Base-by-base conservation (phyloP, 2,113 vertebrate species). In the Rynchops niger region DNA sequence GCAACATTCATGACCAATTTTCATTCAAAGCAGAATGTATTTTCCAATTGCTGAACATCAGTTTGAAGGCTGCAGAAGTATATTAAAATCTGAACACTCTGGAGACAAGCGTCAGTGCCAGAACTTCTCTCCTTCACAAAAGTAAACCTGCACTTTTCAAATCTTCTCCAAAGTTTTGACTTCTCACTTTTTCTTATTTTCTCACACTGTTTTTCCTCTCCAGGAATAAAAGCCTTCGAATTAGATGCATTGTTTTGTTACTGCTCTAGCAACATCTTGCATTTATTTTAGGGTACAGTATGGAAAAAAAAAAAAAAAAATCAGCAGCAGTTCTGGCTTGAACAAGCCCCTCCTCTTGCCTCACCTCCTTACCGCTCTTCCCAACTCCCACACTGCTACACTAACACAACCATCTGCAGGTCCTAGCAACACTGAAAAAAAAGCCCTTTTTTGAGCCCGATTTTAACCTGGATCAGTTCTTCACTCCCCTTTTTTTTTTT, bases 31-130 rank as follows among this genome's bases (percentile, higher is more conserved):
- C 58, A 86, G 86, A 92, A 89, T 6, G 34, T 47, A 69, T 92
- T 97, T 97, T 95, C 84, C 86, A 86, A 87, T 67, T 97, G 74
- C 76, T 83, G 80, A 92, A 80, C 50, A 73, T 90, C 76, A 91
- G 58, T 86, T 90, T 94, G 89, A 96, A 96, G 79, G 81, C 76
- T 95, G 78, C 53, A 87, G 76, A 95, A 71, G 40, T 80, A 69
- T 67, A 67, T 78, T 80, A 86, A 96, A 94, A 95, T 81, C 88
- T 20, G 43, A 97, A 50, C 59, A 74, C 87, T 92, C 96, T 74
- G 55, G 80, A 94, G 82, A 97, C 40, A 86, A 95, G 95, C 59
- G 80, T 94, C 94, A 96, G 61, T 32, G 63, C n/a, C 71, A 93
- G 43, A 45, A 90, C 85, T 81, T 90, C 40, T 91, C 49, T 96